Evolutionary conservation across 2,888 invertebrate species (phyloP).

Genomic region (Tineola bisselliella): DNA sequence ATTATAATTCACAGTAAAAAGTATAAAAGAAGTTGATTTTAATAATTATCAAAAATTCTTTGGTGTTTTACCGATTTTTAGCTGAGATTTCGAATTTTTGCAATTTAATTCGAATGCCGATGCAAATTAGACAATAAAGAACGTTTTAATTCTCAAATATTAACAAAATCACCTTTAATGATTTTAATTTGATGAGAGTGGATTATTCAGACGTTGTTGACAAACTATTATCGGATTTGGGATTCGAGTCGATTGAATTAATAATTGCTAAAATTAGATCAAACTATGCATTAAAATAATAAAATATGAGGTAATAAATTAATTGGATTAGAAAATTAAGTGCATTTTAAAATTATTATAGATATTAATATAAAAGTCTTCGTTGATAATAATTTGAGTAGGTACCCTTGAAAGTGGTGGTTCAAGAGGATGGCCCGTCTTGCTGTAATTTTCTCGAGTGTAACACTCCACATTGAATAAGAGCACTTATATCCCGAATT

Average conservation of each 20-base stretch:
- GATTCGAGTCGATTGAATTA: too few species aligned
- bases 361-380: constrained; percentile 17
- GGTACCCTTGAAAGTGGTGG: constrained; percentile 45
- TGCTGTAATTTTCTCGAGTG: constrained; percentile 59
- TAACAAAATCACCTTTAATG: too few species aligned
- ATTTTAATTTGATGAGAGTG: too few species aligned
- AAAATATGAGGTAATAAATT: too few species aligned
- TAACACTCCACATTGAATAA: constrained; percentile 48
- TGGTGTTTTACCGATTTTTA: constrained; percentile 25
- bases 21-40: constrained; percentile 50
- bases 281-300: too few species aligned
- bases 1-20: constrained; percentile 53
- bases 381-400: constrained; percentile 53
- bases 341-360: not conserved
- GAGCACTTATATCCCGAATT: constrained; percentile 59
- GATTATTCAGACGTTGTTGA: too few species aligned
- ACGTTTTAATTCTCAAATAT: too few species aligned
- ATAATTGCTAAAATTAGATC: too few species aligned
- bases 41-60: constrained; percentile 45
- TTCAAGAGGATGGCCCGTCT: constrained; percentile 50
- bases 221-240: too few species aligned
- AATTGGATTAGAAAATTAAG: not conserved
- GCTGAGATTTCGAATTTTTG: constrained; percentile 24
- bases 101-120: not conserved
- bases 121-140: too few species aligned